These are phyloP conservation scores for Dicyrtoma fusca DNA, from an alignment of 2,888 invertebrate species.

Conservation along the genomic window DNA sequence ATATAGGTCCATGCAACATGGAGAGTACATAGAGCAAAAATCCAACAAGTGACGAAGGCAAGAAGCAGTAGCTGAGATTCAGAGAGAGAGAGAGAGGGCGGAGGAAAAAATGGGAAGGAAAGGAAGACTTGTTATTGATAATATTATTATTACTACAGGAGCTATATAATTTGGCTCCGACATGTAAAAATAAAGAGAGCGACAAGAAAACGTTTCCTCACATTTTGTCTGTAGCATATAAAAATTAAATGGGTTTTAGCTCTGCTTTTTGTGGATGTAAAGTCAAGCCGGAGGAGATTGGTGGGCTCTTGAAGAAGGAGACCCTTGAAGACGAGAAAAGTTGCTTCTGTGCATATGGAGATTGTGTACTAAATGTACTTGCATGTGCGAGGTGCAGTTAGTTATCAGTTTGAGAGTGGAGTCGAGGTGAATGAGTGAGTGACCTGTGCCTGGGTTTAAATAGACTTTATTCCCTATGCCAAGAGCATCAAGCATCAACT, in stretches of 20 bases:
- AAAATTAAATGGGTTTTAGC: conserved; percentile 12
- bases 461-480: too few relatives aligned
- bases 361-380: too few relatives aligned
- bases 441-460: background rate
- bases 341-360: background rate
- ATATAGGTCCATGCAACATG: too few relatives aligned
- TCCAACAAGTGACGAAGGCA: background rate
- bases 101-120: background rate
- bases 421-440: background rate
- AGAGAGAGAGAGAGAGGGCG: background rate
- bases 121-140: conserved; percentile 1
- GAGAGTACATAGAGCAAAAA: conserved; percentile 3
- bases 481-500: too few relatives aligned
- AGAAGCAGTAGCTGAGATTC: background rate
- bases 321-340: background rate
- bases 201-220: conserved; percentile 13
- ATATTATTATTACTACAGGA: conserved; percentile 5
- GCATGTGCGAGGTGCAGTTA: background rate
- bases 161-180: conserved; percentile 31
- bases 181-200: conserved; percentile 31
- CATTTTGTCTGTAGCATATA: conserved; percentile 9
- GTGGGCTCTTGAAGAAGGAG: background rate
- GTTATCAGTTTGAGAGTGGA: background rate
- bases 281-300: conserved; percentile 22
- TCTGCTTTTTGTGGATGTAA: conserved; percentile 6